phyloP scores from a whole-genome alignment of 2,888 invertebrate species.

The Caenorhabditis zanzibari region DNA sequence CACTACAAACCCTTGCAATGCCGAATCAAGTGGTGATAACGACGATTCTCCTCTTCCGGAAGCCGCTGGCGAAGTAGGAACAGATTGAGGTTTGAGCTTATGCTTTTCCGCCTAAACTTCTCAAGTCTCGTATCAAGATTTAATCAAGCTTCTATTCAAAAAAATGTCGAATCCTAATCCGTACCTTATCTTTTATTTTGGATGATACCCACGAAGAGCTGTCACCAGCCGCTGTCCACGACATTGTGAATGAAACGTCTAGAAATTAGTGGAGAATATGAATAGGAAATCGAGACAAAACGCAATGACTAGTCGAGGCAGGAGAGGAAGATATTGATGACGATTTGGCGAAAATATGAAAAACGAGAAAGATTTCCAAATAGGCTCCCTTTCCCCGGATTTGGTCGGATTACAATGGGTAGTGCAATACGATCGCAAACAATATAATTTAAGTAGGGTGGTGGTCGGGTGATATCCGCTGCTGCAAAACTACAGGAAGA shows the following conservation, averaged over 20 bases:
- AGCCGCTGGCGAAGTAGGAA: constrained; percentile 76
- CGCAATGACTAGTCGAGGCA: constrained; percentile 1
- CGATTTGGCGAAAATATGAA: constrained; percentile 22
- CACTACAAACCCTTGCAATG: constrained; percentile 59
- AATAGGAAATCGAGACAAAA: neutral
- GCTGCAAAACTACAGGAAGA: constrained; percentile 16
- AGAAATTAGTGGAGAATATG: constrained; percentile 1
- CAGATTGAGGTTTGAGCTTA: constrained; percentile 70
- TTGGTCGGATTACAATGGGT: constrained; percentile 53
- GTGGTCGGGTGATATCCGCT: constrained; percentile 35
- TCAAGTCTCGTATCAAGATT: neutral
- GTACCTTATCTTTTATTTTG: constrained; percentile 68
- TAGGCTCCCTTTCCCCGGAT: constrained; percentile 18
- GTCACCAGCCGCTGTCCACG: constrained; percentile 69
- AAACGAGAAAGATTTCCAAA: constrained; percentile 16
- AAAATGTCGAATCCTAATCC: neutral
- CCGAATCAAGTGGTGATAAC: constrained; percentile 64
- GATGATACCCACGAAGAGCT: constrained; percentile 68
- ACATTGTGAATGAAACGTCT: constrained; percentile 45
- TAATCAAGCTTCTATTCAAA: constrained; percentile 29
- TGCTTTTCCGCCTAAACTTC: constrained; percentile 64
- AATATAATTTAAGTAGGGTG: constrained; percentile 48
- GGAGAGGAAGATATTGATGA: constrained; percentile 3
- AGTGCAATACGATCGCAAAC: constrained; percentile 61
- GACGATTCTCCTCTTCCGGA: constrained; percentile 54